Conservation (phyloP, 2,113 vertebrate species). For the Anser cygnoides region DNA sequence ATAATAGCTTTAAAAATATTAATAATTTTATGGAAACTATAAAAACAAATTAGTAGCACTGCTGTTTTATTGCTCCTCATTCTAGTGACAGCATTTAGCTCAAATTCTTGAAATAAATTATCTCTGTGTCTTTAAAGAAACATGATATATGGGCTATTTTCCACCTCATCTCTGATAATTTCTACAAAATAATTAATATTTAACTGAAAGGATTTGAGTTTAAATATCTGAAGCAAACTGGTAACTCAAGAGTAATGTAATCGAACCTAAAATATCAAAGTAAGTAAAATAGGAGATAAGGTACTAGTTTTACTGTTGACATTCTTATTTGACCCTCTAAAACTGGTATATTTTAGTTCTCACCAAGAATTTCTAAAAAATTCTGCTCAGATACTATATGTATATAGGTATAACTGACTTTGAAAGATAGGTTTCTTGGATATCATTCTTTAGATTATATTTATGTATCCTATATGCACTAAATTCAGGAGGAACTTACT, state of each 20-base stretch:
- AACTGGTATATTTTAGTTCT: neutral
- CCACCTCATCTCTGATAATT: neutral
- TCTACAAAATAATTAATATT: neutral
- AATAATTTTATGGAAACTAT: neutral
- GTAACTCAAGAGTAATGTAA: neutral
- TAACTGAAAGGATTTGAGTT: neutral
- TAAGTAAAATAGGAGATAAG: neutral
- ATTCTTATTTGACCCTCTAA: neutral
- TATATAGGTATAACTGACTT: neutral
- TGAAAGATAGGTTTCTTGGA: neutral
- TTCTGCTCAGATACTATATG: neutral
- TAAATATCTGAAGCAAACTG: neutral
- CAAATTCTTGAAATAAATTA: neutral
- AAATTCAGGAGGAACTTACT: slow-evolving; percentile 78
- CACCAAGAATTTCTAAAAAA: neutral
- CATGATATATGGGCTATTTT: neutral
- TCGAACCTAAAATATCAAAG: neutral
- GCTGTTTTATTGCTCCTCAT: neutral
- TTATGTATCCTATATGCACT: accelerated
- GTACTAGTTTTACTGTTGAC: neutral
- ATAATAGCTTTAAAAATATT: neutral
- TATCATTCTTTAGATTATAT: neutral
- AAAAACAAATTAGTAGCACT: neutral
- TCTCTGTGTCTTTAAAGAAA: neutral
- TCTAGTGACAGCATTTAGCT: neutral